Evolutionary conservation across 2,797 vertebrate species (phyloP), one percentile per base, ranked within the genome.

Genomic region (Trichosurus vulpecula): DNA sequence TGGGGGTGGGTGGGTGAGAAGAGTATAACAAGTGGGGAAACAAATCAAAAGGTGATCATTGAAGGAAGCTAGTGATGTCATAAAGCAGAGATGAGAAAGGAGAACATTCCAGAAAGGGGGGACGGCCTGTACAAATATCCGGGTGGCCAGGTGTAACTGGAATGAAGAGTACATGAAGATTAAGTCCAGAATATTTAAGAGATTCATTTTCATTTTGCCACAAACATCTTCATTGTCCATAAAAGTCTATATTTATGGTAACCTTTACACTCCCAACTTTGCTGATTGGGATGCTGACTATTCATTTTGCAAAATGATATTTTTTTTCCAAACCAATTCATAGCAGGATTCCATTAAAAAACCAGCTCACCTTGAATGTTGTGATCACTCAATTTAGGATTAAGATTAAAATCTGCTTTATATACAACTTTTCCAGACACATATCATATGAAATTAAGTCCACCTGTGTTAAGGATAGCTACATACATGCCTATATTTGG

Each of bases 241-340:
- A 66, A 66, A 66, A 16, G n/a, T 22, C 2, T 41, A 22, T 41
- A 25, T 25, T 47, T 19, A 47, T 81, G 66, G n/a, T 47, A 47
- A n/a, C 6, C 19, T 25, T 41, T 10, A 41, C 41, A 19, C 8
- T 47, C 8, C 41, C 30, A 31, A 25, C 66, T 81, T 74, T 81
- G 8, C 41, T 81, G n/a, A 81, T 41, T 8, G 16, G 19, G n/a
- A 81, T 81, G 19, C 35, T 66, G 31, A 58, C 90, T 93, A 51
- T 54, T 87, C 29, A 53, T 16, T 81, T 94, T 94, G 94, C 31
- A 81, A 35, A 92, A 93, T 12, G 93, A 90, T 81, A 31, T 52
- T 95, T 92, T 25, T 11, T 94, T 95, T 91, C 96, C n/a, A 22
- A 94, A 89, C 93, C 16, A 8, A 74, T 54, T 89, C 94, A 12